Base-by-base conservation (phyloP, 2,888 invertebrate species). In the Drosophila tanythrix region DNA sequence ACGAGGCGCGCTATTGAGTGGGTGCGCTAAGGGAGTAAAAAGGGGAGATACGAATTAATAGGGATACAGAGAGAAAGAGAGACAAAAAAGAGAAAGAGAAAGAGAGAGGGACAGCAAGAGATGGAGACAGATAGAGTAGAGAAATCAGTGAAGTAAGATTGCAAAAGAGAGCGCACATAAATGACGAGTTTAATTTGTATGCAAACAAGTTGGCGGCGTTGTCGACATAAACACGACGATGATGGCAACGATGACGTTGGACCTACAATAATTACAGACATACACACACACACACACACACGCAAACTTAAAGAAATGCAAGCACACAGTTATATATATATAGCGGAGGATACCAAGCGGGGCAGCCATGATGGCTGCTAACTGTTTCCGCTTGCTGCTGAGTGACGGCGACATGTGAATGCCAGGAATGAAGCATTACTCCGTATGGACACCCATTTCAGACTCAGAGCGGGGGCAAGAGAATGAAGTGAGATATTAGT, bases 161-260 rank as follows among this genome's bases (percentile, higher is more conserved):
- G 57, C 43, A 21, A n/a, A 46, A 53, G 35, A 50, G 74, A 56
- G 86, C 36, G 74, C 76, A 74, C 83, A 83, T 84, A 87, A 85
- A 87, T 86, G 85, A 85, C 78, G 90, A 90, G 88, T 90, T 90
- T 90, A 90, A 90, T 90, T 90, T 90, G 88, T 88, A 90, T 90
- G 89, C 90, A 87, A 90, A 88, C 89, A 88, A 87, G 88, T 83
- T 87, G 87, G 87, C 84, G 85, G 83, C 83, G 78, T 70, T 84
- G 82, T 76, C 84, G 84, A 83, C 87, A 80, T 80, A 83, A 85
- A 83, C 83, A 83, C 81, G 74, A 75, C 52, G 73, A 72, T 66
- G 70, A 83, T 74, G 76, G 62, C 53, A 59, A 70, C 74, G 73
- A 64, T 70, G 84, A 71, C 81, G 83, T 86, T 86, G 86, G 85